Base-by-base conservation (phyloP, 1,140 invertebrate species). In the Zaprionus nigranus region DNA sequence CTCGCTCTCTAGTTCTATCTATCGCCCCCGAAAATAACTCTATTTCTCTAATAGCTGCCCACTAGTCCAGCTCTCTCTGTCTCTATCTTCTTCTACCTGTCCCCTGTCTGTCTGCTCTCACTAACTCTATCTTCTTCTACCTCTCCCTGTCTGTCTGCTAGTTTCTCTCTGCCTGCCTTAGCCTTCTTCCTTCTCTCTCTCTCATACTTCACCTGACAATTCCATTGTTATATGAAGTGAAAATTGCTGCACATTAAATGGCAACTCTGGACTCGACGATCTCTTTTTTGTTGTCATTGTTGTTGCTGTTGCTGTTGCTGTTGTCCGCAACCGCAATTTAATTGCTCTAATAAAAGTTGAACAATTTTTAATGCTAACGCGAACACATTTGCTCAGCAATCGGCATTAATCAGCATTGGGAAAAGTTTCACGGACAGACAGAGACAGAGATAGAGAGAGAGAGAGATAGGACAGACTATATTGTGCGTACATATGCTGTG, bases 211-310 rank as follows among this genome's bases (percentile, higher is more conserved):
- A 59, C n/a, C 26, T 22, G 56, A 57, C 28, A 62, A 63, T 57
- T 62, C 82, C 65, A 79, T 86, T 86, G 80, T 86, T 88, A 24
- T 88, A 24, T 51, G 20, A 69, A 72, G 81, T 90, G 85, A 78
- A 88, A 84, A 88, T 90, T 78, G 67, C 85, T 71, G 85, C 81
- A 88, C 84, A 87, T 87, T 87, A 87, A 87, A 88, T 88, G 74
- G 61, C 81, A 78, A 64, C 40, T 43, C 63, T 65, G 51, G 61
- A 15, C n/a, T 61, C 71, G 49, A 43, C 56, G 26, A 62, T 62
- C 59, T 75, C 34, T 63, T 69, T 46, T 64, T 79, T 40, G 28
- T 30, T 30, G 28, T 30, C 7, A 7, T 38, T 78, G 71, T 66
- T 66, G 30, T 63, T 61, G 54, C 75, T 43, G 40, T 63, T 61